Evolutionary conservation across 2,888 invertebrate species (phyloP), one percentile per base, ranked within the genome.

Genomic region (Hypolimnas misippus): DNA sequence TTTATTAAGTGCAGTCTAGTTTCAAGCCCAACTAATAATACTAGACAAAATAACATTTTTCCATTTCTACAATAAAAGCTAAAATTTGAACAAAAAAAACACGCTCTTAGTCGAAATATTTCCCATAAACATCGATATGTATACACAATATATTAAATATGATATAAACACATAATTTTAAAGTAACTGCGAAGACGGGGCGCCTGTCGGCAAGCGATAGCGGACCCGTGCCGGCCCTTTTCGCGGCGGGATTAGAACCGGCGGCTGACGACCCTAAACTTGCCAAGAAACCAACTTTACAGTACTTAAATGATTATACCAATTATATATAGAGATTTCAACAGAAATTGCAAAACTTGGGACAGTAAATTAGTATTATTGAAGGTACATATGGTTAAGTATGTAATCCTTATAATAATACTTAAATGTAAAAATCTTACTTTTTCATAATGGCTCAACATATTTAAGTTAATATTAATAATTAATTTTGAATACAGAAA

Each of bases 201-300:
- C 72, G 79, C 70, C 79, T 88, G 89, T 71, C 69, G 65, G 64
- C 63, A 38, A 38, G 78, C 76, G 89, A 89, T 89, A 89, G 82
- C 80, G 73, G 46, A 70, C 66, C 72, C 89, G 89, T 89, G 89
- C 79, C 81, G 74, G 68, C 73, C 76, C 82, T 73, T 75, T 67
- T 71, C 62, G 70, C 72, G 71, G 62, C 65, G 70, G 89, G 89
- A 88, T 89, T 89, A 89, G 68, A 73, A 63, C 68, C 66, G 67
- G 51, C 51, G 59, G 59, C 33, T 44, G 53, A 44, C 67, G 72
- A 78, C 83, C 82, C 79, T 70, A 72, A 79, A 77, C 75, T 80
- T 74, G 58, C 68, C 70, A 79, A 82, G 81, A 78, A 76, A 77
- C 74, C 73, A 77, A 76, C 74, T 77, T 76, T 72, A 67, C 70